Base-by-base conservation (phyloP, 1,140 invertebrate species). In the Wiebesia pumilae region DNA sequence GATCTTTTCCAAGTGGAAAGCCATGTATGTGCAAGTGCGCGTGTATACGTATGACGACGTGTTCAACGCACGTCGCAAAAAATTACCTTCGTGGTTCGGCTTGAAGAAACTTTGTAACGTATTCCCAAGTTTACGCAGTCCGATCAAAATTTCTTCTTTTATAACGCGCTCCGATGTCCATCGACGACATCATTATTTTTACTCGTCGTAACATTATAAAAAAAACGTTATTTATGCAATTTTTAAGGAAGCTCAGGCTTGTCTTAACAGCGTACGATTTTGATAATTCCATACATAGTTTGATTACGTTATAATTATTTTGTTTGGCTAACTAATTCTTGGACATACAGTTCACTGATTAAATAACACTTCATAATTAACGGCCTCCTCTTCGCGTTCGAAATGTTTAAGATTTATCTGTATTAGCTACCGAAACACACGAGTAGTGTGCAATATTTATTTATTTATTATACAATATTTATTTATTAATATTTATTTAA, bases 81-180 rank as follows among this genome's bases (percentile, higher is more conserved):
- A 81, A 81, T 65, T 54, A 87, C 51, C 65, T n/a, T 51, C 67
- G 38, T 30, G 51, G 71, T 19, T 58, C 47, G 35, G 30, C 12
- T 19, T 14, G 33, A 69, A 24, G 21, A 43, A 54, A 51, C 43
- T 87, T 69, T 78, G 33, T 73, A 85, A 73, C 58, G 40, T 51
- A 77, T 83, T 83, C n/a, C 51, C 33, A n/a, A 40, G 82, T 83
- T 83, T 83, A 83, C 40, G n/a, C 24, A 30, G 27, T 40, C 16
- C 69, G 51, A 83, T 77, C 62, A 77, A 83, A 51, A 30, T 75
- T 75, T 58, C 21, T 51, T 35, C n/a, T 83, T 83, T 54, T 38
- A 40, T 51, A n/a, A 47, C 40, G 14, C 6, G 38, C 73, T 19
- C 24, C 58, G 69, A 71, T 71, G 47, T 79, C 24, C 10, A 21